phyloP scores from a whole-genome alignment of 2,797 vertebrate genomes.

The Muscicapa striata region DNA sequence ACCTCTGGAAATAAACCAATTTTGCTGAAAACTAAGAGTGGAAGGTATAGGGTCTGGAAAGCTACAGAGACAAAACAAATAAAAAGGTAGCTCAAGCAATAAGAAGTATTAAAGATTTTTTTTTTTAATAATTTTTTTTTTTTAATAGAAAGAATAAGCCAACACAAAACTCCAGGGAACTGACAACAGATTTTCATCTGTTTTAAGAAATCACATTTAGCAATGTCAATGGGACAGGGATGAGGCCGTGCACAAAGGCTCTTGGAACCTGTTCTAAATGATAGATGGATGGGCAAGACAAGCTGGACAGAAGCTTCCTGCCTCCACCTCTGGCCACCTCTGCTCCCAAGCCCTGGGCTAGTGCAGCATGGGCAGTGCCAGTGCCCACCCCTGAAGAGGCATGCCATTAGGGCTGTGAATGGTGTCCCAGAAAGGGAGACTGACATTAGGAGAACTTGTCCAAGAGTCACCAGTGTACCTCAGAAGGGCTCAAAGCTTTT shows the following conservation, averaged over 20 bases:
- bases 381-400: neutral
- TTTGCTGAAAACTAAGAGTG: neutral
- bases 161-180: neutral
- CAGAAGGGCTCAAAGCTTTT: neutral
- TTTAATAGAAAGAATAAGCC: too few relatives aligned
- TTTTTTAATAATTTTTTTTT: too few relatives aligned
- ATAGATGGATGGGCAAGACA: neutral
- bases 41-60: neutral
- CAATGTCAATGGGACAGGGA: neutral
- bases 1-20: neutral
- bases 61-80: neutral
- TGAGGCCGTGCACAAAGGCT: neutral
- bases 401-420: neutral
- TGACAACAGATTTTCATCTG: neutral
- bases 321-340: neutral
- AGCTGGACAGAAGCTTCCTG: neutral
- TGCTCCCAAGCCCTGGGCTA: fast-evolving
- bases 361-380: neutral
- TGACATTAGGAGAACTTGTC: fast-evolving
- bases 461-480: neutral
- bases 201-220: neutral
- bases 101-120: neutral
- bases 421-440: neutral
- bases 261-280: neutral
- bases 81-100: neutral